These are phyloP conservation scores for Galbula dea DNA, from an alignment of 2,113 vertebrate species.

Conservation along the genomic window DNA sequence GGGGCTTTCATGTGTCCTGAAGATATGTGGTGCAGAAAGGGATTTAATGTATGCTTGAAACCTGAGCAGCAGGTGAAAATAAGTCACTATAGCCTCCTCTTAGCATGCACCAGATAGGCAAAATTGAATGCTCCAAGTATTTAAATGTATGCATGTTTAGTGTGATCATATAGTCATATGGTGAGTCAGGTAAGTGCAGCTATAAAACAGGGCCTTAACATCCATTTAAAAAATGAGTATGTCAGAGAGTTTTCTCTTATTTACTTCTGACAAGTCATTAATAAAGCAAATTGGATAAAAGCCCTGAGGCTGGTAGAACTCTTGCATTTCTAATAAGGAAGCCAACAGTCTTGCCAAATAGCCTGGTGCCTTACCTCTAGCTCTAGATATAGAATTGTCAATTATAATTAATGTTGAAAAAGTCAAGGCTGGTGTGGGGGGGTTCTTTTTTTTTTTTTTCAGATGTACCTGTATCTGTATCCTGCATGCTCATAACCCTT, in stretches of 20 bases:
- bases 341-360: not conserved
- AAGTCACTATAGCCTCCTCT: not conserved
- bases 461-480: not conserved
- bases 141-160: not conserved
- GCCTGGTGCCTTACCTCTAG: not conserved
- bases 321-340: conserved; percentile 24
- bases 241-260: conserved; percentile 19
- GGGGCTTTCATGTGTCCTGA: not conserved
- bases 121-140: not conserved
- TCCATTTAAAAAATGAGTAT: not conserved
- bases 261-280: conserved; percentile 55
- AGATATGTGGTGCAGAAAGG: not conserved
- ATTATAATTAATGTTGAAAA: not conserved
- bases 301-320: conserved; percentile 13
- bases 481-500: not conserved
- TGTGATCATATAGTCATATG: not conserved
- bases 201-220: conserved; percentile 4
- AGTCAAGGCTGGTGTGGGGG: not conserved
- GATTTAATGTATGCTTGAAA: not conserved
- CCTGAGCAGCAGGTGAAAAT: not conserved
- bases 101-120: not conserved
- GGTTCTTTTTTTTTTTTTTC: not conserved
- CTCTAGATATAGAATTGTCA: not conserved
- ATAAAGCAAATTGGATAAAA: conserved; percentile 50
- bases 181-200: not conserved